Evolutionary conservation across 1,140 invertebrate species (phyloP), one percentile per base, ranked within the genome.

Genomic region (Drosophila baimaii): DNA sequence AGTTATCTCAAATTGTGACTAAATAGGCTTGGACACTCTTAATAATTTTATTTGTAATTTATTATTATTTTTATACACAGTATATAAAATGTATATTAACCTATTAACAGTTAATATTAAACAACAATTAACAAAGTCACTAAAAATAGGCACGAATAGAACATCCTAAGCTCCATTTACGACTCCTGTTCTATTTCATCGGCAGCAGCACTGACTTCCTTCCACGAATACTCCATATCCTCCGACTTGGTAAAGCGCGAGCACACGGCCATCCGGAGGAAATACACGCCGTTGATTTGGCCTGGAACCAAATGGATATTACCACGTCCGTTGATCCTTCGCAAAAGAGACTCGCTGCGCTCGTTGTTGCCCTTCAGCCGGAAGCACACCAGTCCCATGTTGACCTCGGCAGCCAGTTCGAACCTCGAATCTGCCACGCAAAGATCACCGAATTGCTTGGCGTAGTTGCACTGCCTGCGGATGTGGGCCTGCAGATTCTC

Each of bases 221-320:
- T 94, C 97, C 97, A 99, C 3, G 97, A 96, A 81, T 95, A 94
- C 21, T 95, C 93, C 73, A 99, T 96, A 82, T 99, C 98, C 57
- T 94, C 94, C 25, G 95, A 94, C 80, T 96, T 95, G 6, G 96
- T 97, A 77, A 94, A 96, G 35, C 97, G 94, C 2, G 97, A 98
- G 89, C 98, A 99, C 52, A 99, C 94, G 0, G 97, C 97, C 85
- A 99, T 94, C 37, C 98, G 95, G 12, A 99, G 93, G 92, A 99
- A 98, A 91, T 96, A 99, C 1, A 93, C 93, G 68, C 95, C 96
- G 15, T 95, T 94, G 29, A 98, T 96, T 91, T 97, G 98, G 0
- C 98, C 97, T 1, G 98, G 98, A 1, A 99, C 98, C 64, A 99
- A 93, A 92, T 99, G 98, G 71, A 99, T 99, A 79, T 97, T 95